Evolutionary conservation across 2,888 invertebrate species (phyloP), one percentile per base, ranked within the genome.

Genomic region (Tiphia femorata): DNA sequence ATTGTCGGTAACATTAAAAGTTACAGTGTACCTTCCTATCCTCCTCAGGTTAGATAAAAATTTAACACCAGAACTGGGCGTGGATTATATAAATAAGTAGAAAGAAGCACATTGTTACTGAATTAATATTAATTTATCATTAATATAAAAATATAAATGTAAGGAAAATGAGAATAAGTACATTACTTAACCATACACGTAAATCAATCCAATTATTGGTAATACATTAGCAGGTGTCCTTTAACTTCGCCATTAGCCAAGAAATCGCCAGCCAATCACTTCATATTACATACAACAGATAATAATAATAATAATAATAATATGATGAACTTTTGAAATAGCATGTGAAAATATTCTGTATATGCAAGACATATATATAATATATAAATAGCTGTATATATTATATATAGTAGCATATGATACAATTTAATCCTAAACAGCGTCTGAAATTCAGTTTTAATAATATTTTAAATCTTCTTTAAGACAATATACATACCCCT

Each of bases 201-300:
- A 60, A 58, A 60, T 60, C 60, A 67, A 64, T 67, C 51, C 55
- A 38, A 58, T 50, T 57, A 56, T 55, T 49, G 54, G 54, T 62
- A 59, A 60, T 57, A 53, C 52, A 61, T 49, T 60, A 60, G 44
- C 49, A 54, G 50, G 48, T 56, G 56, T 46, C 42, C 53, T 47
- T 57, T 30, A 48, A 59, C 52, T 56, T 58, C 53, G 55, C 57
- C 56, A 67, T 56, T 59, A 54, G 50, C 35, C 59, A 62, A 58
- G 47, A 54, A 41, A 51, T 37, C 33, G 30, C 42, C 30, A 38
- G 40, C 40, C 37, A 25, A 23, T 51, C 42, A 40, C 38, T 52
- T 47, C 51, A 17, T 33, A 47, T 52, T 48, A 21, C 21, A 37
- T 47, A 35, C 33, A 17, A 29, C 16, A 44, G 37, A 42, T 19